phyloP scores from a whole-genome alignment of 92 coral and sea anemone species.

The Hydrozoanthus gracilis region DNA sequence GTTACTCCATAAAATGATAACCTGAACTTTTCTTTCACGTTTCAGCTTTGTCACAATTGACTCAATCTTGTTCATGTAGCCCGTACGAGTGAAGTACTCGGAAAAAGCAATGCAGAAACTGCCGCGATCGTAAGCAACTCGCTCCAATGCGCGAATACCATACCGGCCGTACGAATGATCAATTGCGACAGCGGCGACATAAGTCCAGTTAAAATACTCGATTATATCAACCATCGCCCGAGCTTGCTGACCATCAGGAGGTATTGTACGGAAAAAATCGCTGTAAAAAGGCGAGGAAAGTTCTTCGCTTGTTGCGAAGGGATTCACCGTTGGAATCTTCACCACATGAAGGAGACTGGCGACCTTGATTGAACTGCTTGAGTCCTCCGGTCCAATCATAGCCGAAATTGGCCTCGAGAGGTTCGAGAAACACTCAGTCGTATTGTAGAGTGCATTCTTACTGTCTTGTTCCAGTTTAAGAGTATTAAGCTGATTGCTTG shows the following conservation, averaged over 20 bases:
- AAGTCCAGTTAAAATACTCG: conserved; percentile 76
- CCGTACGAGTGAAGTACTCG: conserved; percentile 70
- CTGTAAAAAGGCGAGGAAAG: conserved; percentile 70
- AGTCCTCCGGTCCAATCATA: conserved; percentile 74
- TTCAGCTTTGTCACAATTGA: conserved; percentile 67
- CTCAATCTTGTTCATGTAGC: conserved; percentile 57
- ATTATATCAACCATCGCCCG: conserved; percentile 84
- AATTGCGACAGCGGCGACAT: conserved; percentile 75
- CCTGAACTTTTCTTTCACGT: conserved; percentile 64
- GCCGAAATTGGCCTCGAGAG: conserved; percentile 61
- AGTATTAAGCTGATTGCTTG: conserved; percentile 7
- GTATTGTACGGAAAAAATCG: conserved; percentile 72
- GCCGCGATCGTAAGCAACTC: conserved; percentile 67
- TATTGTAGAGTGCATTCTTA: background rate
- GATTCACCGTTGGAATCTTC: conserved; percentile 63
- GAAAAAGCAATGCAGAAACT: conserved; percentile 77
- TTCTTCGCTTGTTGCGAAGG: conserved; percentile 75
- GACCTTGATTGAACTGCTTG: conserved; percentile 66
- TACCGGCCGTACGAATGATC: conserved; percentile 83
- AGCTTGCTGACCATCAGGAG: conserved; percentile 80
- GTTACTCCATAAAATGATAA: conserved; percentile 70
- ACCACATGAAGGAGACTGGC: conserved; percentile 76
- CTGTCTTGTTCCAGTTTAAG: background rate
- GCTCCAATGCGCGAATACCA: conserved; percentile 75
- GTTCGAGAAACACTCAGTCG: conserved; percentile 3